Evolutionary conservation across 2,113 vertebrate species (phyloP), one percentile per base, ranked within the genome.

Genomic region (Malurus cyaneus): DNA sequence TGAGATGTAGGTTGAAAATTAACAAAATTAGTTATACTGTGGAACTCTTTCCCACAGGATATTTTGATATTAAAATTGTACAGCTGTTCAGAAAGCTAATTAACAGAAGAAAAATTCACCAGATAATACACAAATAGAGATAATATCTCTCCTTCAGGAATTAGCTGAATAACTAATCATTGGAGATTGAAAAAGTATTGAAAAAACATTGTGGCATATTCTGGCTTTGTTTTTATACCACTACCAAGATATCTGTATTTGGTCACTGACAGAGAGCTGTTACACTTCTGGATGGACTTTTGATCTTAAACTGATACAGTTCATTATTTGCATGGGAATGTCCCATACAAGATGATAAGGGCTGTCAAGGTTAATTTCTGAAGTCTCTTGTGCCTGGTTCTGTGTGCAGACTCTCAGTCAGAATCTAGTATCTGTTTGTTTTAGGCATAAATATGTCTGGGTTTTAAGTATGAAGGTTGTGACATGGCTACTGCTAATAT

Each of bases 61-160:
- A 86, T 82, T 90, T 90, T 82, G 29, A 73, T 92, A 92, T 62
- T 93, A 69, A 77, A 90, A 77, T 62, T 70, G 24, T 83, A 52
- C 54, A 72, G 26, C 23, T 72, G n/a, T 73, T 93, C 62, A 88
- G 54, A 88, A 61, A 83, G 15, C 21, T 86, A 88, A 93, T 90
- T 80, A 89, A 83, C 1, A 4, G 59, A 88, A 50, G 20, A 83
- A 86, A 80, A 91, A 80, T 52, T 64, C 26, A 73, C 18, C 19
- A 78, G 52, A 84, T 71, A 70, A 34, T 71, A 21, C 19, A 71
- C 2, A 4, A 36, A 65, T 49, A 52, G 69, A n/a, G 31, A 34
- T 62, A 89, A 62, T 50, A 67, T 20, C 14, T 89, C 42, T 86
- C 14, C 41, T 46, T 80, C 52, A 80, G 26, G 60, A 88, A 59